Conservation (phyloP, 2,888 invertebrate genomes). For the Euclidia mi region DNA sequence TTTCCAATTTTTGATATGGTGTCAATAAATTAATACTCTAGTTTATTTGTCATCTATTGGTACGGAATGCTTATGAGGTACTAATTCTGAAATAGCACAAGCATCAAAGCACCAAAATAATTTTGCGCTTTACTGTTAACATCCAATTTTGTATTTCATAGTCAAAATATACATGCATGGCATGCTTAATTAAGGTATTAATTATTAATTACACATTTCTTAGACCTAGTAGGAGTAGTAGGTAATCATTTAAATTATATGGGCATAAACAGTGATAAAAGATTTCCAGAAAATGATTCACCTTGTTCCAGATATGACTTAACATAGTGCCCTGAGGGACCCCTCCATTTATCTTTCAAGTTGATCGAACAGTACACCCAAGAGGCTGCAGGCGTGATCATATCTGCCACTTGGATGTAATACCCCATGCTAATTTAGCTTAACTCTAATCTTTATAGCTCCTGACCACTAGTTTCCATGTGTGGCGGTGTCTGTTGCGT, state of each 20-base stretch:
- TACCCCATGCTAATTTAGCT: slow-evolving; percentile 53
- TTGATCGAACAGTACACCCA: slow-evolving; percentile 49
- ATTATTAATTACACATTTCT: too few relatives aligned
- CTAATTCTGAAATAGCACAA: not conserved
- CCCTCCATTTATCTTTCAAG: slow-evolving; percentile 31
- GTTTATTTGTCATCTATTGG: not conserved
- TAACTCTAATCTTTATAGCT: slow-evolving; percentile 67
- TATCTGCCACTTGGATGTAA: slow-evolving; percentile 46
- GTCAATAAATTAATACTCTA: slow-evolving; percentile 19
- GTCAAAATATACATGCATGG: too few relatives aligned
- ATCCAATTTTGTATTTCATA: too few relatives aligned
- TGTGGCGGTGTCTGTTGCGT: slow-evolving; percentile 57
- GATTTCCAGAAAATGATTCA: slow-evolving; percentile 23
- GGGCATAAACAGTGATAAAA: not conserved
- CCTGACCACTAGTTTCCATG: slow-evolving; percentile 50
- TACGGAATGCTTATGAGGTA: not conserved
- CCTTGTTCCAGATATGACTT: slow-evolving; percentile 30
- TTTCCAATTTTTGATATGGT: slow-evolving; percentile 52
- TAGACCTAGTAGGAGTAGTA: too few relatives aligned
- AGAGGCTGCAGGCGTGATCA: slow-evolving; percentile 40
- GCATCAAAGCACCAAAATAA: too few relatives aligned
- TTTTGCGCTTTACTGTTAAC: too few relatives aligned
- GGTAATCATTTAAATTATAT: not conserved
- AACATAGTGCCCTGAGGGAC: slow-evolving; percentile 39
- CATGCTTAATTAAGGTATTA: too few relatives aligned